Base-by-base conservation (phyloP, 37 sponge, comb jelly and placozoan genomes). In the Aplysina aerophoba region DNA sequence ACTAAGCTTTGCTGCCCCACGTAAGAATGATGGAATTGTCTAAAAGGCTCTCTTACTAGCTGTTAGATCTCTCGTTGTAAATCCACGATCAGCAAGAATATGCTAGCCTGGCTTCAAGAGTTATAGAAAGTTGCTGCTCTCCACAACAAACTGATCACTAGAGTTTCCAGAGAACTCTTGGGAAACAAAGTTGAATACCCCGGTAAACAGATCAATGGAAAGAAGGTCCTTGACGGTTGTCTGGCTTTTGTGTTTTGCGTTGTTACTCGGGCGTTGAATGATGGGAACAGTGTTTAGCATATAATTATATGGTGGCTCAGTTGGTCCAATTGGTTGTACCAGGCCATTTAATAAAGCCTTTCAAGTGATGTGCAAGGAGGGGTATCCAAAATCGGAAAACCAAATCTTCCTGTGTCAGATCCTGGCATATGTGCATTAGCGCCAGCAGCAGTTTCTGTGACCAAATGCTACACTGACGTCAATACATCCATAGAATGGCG, bases 381-480 rank as follows among this genome's bases (percentile, higher is more conserved):
- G 84, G 84, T 39, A 83, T 65, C 84, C 67, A 83, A 67, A 83
- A 83, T 4, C 84, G 41, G 36, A 17, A 63, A 16, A 69, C 66
- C 27, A 83, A 55, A 38, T 83, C 84, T 50, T 37, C 55, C 66
- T 83, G 84, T 16, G 69, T 64, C 20, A 83, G 37, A 28, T 66
- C 54, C n/a, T 41, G 84, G 36, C 69, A 22, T 31, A 83, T 64
- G 38, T 53, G 40, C 69, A 83, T 66, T 24, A 83, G 53, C 36
- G 66, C 69, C 67, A 83, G 36, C 50, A 83, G 66, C 20, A 83
- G 22, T 56, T 83, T 83, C 69, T 83, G 84, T n/a, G n/a, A n/a
- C n/a, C n/a, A n/a, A n/a, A n/a, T n/a, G n/a, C n/a, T n/a, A n/a
- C n/a, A n/a, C n/a, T n/a, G n/a, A n/a, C n/a, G n/a, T n/a, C n/a